phyloP scores from a whole-genome alignment of 30 jellyfish, hydroid and myxozoan genomes.

The Morbakka virulenta region DNA sequence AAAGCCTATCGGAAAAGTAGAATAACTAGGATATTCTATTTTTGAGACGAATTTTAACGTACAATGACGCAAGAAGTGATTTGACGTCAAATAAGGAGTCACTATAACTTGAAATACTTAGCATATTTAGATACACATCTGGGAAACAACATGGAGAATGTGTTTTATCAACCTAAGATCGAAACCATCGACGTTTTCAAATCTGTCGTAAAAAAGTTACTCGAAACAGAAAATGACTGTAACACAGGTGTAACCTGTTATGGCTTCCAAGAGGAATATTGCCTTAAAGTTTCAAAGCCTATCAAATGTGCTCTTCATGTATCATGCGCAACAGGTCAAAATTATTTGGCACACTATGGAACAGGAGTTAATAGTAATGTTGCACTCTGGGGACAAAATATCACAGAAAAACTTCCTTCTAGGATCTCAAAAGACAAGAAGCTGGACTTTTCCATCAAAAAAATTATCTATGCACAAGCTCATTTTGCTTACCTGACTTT shows the following conservation, averaged over 20 bases:
- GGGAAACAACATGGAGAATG: conserved; percentile 21
- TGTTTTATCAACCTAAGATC: conserved; percentile 27
- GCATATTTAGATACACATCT: too few relatives aligned
- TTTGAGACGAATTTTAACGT: too few relatives aligned
- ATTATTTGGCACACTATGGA: conserved; percentile 71
- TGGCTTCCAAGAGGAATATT: conserved; percentile 56
- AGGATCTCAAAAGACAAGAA: not conserved
- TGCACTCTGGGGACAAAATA: conserved; percentile 59
- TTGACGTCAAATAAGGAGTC: too few relatives aligned
- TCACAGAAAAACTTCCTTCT: conserved; percentile 17
- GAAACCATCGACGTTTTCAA: conserved; percentile 3
- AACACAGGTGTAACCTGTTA: conserved; percentile 24
- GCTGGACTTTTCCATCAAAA: conserved; percentile 32
- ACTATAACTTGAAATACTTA: too few relatives aligned
- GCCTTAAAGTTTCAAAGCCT: conserved; percentile 61
- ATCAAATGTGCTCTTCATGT: conserved; percentile 52
- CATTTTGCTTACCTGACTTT: conserved; percentile 60
- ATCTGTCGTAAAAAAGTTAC: not conserved
- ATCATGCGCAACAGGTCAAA: conserved; percentile 20
- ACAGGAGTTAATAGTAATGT: conserved; percentile 70
- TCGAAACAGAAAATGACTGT: conserved; percentile 19
- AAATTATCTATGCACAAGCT: conserved; percentile 28
- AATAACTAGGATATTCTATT: too few relatives aligned
- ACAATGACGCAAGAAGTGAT: too few relatives aligned
- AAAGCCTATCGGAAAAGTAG: too few relatives aligned